phyloP scores from a whole-genome alignment of 2,888 invertebrate species.

The Petrophora chlorosata region DNA sequence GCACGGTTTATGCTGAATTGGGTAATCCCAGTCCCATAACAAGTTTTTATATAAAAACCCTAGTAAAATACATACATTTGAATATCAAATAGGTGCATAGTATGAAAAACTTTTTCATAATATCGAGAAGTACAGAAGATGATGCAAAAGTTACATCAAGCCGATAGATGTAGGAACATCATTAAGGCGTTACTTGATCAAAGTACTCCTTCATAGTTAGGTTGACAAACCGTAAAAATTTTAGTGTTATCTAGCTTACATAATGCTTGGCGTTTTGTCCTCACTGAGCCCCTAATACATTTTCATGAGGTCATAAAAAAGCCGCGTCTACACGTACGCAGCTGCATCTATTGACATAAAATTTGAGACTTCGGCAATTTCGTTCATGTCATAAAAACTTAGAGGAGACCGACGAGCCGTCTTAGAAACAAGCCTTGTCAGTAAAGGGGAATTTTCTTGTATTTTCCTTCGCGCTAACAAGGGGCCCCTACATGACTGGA shows the following conservation, averaged over 20 bases:
- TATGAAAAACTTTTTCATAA: neutral
- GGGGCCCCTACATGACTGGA: constrained; percentile 77
- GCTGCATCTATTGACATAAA: constrained; percentile 67
- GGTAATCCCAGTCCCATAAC: constrained; percentile 44
- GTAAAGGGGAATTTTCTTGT: constrained; percentile 64
- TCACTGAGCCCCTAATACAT: constrained; percentile 41
- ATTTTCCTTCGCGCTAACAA: constrained; percentile 76
- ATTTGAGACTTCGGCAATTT: constrained; percentile 63
- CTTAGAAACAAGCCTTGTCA: constrained; percentile 67
- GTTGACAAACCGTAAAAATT: constrained; percentile 28
- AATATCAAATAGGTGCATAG: constrained; percentile 15
- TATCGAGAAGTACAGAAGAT: neutral
- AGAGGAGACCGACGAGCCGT: constrained; percentile 54
- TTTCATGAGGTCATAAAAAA: constrained; percentile 48
- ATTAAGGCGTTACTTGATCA: constrained; percentile 15
- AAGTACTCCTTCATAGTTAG: constrained; percentile 19
- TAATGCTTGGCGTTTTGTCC: constrained; percentile 33
- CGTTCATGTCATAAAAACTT: constrained; percentile 61
- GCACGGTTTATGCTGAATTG: constrained; percentile 49
- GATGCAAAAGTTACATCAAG: neutral
- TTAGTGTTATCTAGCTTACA: constrained; percentile 32
- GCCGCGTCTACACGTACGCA: constrained; percentile 47
- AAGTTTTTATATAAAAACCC: constrained; percentile 33
- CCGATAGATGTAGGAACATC: neutral
- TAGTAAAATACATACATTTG: constrained; percentile 20